Conservation (phyloP, 2,113 vertebrate species). For the Hirundichthys speculiger region DNA sequence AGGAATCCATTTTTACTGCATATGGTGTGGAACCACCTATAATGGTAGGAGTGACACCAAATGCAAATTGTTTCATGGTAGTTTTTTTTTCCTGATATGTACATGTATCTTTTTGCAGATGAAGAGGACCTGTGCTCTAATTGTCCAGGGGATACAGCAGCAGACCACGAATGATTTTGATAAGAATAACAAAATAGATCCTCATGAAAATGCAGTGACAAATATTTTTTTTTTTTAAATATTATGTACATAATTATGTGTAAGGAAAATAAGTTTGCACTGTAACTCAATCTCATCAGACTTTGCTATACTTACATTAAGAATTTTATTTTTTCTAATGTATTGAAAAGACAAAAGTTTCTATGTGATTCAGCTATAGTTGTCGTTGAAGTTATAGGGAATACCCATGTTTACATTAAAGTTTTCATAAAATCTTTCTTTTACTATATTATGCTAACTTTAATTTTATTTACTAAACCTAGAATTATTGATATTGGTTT, state of each 20-base stretch:
- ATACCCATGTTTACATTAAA: too few relatives aligned
- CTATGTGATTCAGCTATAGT: background rate
- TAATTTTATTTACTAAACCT: too few relatives aligned
- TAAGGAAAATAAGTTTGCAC: slow-evolving; percentile 9
- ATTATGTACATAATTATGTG: background rate
- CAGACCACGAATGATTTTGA: slow-evolving; percentile 83
- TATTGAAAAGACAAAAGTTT: background rate
- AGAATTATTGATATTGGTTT: too few relatives aligned
- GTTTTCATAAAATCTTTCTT: too few relatives aligned
- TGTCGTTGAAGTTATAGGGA: background rate
- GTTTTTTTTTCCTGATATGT: background rate
- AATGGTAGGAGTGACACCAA: slow-evolving; percentile 82
- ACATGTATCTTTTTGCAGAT: slow-evolving; percentile 74
- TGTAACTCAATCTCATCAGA: background rate
- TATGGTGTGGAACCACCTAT: slow-evolving; percentile 96
- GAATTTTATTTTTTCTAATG: background rate
- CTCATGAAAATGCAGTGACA: background rate
- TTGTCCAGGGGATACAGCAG: slow-evolving; percentile 91
- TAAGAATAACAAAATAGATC: too few relatives aligned
- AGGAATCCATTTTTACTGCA: slow-evolving; percentile 90
- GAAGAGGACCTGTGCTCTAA: slow-evolving; percentile 88
- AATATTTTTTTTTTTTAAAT: background rate
- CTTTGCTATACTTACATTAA: background rate
- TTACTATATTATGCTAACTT: too few relatives aligned
- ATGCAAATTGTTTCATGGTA: background rate